Base-by-base conservation (phyloP, 2,113 vertebrate genomes). In the Oplegnathus fasciatus region DNA sequence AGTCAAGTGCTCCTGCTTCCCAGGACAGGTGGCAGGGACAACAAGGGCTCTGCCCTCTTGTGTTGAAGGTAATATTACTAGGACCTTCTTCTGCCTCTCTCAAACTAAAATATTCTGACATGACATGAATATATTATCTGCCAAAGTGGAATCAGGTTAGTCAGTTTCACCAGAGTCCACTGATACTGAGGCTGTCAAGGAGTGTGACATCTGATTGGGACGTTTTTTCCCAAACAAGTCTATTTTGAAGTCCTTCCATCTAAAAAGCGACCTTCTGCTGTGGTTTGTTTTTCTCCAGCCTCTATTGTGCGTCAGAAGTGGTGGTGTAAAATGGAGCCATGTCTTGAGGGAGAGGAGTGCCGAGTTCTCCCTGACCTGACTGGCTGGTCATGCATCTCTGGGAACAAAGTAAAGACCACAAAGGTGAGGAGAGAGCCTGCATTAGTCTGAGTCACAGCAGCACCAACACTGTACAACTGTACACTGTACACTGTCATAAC, bases 251-350 rank as follows among this genome's bases (percentile, higher is more conserved):
- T 82, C 68, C 37, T 28, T 22, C 82, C 26, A 42, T 69, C 80
- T 57, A 46, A 83, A 77, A 82, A 94, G 57, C 91, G 86, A 87
- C 83, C 86, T 88, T 90, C 57, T 72, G 57, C 44, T 55, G 24
- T 75, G 78, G 11, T 76, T 17, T 85, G 26, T 80, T 68, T 83
- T 46, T 77, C 81, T 90, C 14, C 83, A 99, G 98, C 97, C 14
- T 97, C 97, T 81, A 96, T 99, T 62, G 97, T 99, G 83, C 94
- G 94, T 37, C 96, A 97, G 90, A 99, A 98, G 86, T 97, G 97
- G 98, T 99, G 97, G 98, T 99, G 98, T 91, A 97, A 97, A 81
- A 99, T 99, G 98, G 92, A 97, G 75, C 98, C 98, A 0, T 99
- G 98, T 91, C 94, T 98, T 90, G 95, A 97, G 66, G 96, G 95